Evolutionary conservation across 2,888 invertebrate species (phyloP).

Genomic region (Aphelenchoides bicaudatus): DNA sequence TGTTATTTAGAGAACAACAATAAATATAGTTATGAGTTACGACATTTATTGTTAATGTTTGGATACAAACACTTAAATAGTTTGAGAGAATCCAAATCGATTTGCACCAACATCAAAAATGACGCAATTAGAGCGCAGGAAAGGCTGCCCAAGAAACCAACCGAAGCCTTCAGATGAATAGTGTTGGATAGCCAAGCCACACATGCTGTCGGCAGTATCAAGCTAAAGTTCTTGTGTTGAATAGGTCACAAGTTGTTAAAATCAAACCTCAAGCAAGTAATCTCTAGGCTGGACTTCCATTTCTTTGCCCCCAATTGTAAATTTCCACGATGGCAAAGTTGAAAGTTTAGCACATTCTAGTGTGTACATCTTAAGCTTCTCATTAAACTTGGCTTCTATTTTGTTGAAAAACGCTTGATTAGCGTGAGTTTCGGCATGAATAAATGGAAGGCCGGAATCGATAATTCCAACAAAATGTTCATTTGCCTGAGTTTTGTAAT

Average conservation of each 20-base stretch:
- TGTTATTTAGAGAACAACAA: too few relatives aligned
- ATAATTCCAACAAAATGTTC: constrained; percentile 8
- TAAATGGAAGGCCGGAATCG: background rate
- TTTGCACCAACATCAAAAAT: background rate
- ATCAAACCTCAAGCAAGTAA: constrained; percentile 4
- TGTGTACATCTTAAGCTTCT: constrained; percentile 12
- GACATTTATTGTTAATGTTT: too few relatives aligned
- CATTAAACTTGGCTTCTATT: constrained; percentile 12
- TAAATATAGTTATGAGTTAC: too few relatives aligned
- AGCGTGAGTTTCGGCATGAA: background rate
- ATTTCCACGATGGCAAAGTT: background rate
- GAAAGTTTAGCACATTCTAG: background rate
- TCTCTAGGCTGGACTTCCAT: background rate
- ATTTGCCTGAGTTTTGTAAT: too few relatives aligned
- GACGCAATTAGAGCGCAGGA: constrained; percentile 7
- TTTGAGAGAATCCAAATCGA: constrained; percentile 2
- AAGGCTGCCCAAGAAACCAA: constrained; percentile 1
- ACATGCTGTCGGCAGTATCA: background rate
- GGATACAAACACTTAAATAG: too few relatives aligned
- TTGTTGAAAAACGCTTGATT: background rate
- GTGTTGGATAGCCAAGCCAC: constrained; percentile 2
- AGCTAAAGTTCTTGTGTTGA: background rate
- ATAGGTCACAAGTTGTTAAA: background rate
- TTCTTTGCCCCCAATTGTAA: constrained; percentile 1
- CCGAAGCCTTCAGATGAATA: background rate